These are phyloP conservation scores for Napeogenes inachia DNA, from an alignment of 2,888 invertebrate genomes.

Conservation along the genomic window DNA sequence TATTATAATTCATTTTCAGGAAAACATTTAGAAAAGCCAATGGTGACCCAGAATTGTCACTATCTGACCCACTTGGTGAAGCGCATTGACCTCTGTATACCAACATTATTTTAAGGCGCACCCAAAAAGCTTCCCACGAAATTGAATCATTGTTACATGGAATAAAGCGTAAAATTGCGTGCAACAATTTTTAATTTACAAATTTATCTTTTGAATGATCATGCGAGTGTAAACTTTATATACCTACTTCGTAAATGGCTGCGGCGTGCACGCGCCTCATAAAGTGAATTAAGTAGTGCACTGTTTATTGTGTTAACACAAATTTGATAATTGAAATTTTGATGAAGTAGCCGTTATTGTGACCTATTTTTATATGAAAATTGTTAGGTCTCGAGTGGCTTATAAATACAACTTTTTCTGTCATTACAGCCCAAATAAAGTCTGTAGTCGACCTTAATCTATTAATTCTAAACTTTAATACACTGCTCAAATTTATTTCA, in stretches of 20 bases:
- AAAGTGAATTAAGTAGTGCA: slow-evolving; percentile 24
- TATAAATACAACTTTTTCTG: not conserved
- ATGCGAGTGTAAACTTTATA: slow-evolving; percentile 71
- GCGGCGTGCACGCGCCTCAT: slow-evolving; percentile 37
- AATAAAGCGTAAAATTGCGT: slow-evolving; percentile 42
- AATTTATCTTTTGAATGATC: slow-evolving; percentile 73
- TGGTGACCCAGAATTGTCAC: slow-evolving; percentile 58
- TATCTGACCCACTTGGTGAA: slow-evolving; percentile 64
- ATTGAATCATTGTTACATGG: slow-evolving; percentile 35
- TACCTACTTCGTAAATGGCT: slow-evolving; percentile 56
- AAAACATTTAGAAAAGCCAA: slow-evolving; percentile 53
- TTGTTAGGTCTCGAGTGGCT: not conserved
- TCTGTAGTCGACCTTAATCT: no score
- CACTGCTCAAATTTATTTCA: no score
- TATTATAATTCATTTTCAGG: slow-evolving; percentile 54
- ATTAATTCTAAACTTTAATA: no score
- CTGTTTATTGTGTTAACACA: slow-evolving; percentile 36
- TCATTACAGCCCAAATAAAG: not conserved
- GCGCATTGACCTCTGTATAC: slow-evolving; percentile 36
- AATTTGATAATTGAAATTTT: slow-evolving; percentile 14
- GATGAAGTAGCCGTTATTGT: not conserved
- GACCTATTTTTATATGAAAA: not conserved
- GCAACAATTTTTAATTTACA: slow-evolving; percentile 62
- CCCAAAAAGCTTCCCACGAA: slow-evolving; percentile 42
- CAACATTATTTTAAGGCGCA: slow-evolving; percentile 66